phyloP scores from a whole-genome alignment of 2,888 invertebrate genomes.

The Leucoma salicis region DNA sequence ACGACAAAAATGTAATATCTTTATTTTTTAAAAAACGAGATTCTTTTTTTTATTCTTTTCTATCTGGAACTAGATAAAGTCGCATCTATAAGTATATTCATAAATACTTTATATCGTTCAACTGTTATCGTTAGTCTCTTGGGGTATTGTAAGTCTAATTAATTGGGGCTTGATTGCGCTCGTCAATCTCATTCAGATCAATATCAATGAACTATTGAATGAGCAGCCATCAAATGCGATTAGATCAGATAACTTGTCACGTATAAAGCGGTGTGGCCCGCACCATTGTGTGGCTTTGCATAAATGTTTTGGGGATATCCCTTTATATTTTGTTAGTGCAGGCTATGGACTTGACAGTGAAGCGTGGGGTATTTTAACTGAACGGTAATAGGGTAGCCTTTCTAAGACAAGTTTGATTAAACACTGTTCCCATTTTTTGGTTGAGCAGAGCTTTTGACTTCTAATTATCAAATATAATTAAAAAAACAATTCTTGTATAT shows the following conservation, averaged over 20 bases:
- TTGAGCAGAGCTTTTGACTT: no score
- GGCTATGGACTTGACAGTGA: no score
- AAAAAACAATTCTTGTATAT: no score
- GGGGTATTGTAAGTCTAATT: slow-evolving; percentile 50
- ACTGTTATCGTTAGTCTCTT: slow-evolving; percentile 4
- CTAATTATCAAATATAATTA: no score
- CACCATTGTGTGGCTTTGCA: not conserved
- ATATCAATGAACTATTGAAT: slow-evolving; percentile 39
- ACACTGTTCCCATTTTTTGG: no score
- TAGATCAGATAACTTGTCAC: slow-evolving; percentile 35
- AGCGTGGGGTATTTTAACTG: not conserved
- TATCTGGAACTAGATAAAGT: no score
- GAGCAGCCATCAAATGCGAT: slow-evolving; percentile 59
- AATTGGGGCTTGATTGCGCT: slow-evolving; percentile 62
- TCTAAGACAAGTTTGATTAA: slow-evolving; percentile 3
- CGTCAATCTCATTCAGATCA: slow-evolving; percentile 43
- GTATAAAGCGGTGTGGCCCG: slow-evolving; percentile 13
- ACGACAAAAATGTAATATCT: no score
- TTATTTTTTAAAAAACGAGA: no score
- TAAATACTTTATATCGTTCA: no score
- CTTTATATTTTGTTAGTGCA: slow-evolving; percentile 3
- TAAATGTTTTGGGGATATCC: not conserved
- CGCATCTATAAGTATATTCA: no score
- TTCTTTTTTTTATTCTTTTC: no score
- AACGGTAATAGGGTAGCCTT: not conserved